Evolutionary conservation across 2,888 invertebrate genomes (phyloP).

Genomic region (Eupithecia inturbata): DNA sequence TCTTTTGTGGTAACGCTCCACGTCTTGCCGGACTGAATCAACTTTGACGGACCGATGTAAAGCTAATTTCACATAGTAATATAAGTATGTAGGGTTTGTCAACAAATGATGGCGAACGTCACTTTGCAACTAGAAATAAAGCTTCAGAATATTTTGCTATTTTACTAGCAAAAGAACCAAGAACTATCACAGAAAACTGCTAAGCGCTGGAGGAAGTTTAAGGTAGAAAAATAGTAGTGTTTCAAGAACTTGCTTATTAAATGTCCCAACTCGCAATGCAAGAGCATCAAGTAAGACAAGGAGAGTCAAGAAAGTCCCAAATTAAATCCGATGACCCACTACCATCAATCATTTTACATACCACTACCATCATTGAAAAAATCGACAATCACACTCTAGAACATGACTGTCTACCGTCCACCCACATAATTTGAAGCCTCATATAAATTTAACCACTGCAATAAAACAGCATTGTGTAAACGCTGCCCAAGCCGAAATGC

Average conservation of each 20-base stretch:
- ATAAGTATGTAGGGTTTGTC: not conserved
- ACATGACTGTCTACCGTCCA: not conserved
- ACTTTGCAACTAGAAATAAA: no score
- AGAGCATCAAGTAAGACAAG: not conserved
- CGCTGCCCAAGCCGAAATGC: slow-evolving; percentile 71
- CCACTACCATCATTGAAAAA: not conserved
- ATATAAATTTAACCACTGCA: not conserved
- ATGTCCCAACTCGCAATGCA: no score
- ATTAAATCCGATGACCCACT: not conserved
- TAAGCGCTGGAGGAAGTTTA: no score
- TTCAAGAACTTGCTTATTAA: no score
- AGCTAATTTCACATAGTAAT: slow-evolving; percentile 13
- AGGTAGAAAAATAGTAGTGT: no score
- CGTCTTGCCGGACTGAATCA: slow-evolving; percentile 68
- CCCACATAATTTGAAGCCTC: not conserved
- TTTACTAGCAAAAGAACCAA: no score
- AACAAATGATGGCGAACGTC: no score
- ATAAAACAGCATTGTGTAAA: slow-evolving; percentile 18
- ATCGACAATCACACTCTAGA: not conserved
- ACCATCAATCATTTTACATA: no score
- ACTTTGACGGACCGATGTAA: slow-evolving; percentile 73
- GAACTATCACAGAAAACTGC: no score
- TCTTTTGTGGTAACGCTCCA: slow-evolving; percentile 52
- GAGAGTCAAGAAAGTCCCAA: not conserved
- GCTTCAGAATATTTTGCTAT: no score